Evolutionary conservation across 2,888 invertebrate species (phyloP).

Genomic region (Drosophila bunnanda): DNA sequence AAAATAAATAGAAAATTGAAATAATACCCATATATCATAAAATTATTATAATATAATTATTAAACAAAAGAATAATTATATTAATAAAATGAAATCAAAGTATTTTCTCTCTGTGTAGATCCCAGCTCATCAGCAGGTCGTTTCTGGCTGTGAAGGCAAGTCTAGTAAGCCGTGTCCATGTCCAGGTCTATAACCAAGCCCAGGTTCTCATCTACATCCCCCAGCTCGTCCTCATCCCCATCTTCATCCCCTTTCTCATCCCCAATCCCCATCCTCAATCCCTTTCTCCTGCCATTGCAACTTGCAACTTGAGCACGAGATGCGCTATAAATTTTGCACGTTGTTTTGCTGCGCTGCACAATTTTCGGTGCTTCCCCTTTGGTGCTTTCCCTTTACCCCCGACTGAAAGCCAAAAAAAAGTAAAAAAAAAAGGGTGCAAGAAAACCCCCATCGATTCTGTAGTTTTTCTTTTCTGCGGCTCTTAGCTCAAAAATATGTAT

Average conservation of each 20-base stretch:
- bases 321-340: constrained; percentile 70
- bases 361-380: constrained; percentile 31
- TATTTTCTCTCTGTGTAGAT: background rate
- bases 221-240: background rate
- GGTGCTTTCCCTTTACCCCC: background rate
- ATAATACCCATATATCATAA: too few species aligned
- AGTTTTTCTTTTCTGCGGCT: constrained; percentile 29
- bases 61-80: background rate
- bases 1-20: too few species aligned
- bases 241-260: background rate
- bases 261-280: background rate
- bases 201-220: background rate
- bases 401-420: background rate
- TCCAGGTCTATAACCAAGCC: background rate
- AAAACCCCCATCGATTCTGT: constrained; percentile 26
- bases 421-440: background rate
- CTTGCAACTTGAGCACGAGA: constrained; percentile 48
- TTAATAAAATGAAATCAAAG: background rate
- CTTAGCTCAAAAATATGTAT: constrained; percentile 48
- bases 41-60: background rate
- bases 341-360: constrained; percentile 65
- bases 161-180: background rate
- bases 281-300: constrained; percentile 50
- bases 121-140: background rate
- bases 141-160: background rate